Percentiles rank a stretch among this genome's conserved stretches.
phyloP scores from a whole-genome alignment of 2,113 vertebrate genomes.

The Crotalus viridis region DNA sequence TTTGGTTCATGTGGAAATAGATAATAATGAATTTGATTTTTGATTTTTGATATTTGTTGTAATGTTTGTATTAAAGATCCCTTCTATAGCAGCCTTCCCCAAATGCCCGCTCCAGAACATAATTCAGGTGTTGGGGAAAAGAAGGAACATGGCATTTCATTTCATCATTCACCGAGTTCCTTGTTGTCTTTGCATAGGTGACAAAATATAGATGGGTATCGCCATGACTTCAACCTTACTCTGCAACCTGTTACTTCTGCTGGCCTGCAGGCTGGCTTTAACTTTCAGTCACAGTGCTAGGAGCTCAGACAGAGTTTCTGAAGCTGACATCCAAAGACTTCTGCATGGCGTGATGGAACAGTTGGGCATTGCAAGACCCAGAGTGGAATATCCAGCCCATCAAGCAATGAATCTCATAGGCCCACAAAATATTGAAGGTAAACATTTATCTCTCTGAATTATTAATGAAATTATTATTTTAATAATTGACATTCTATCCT shows the following conservation, averaged over 20 bases:
- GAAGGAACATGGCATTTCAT: rapidly evolving
- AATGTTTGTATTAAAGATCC: not conserved
- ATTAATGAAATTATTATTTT: not conserved
- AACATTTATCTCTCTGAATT: constrained; percentile 13
- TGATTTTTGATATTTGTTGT: not conserved
- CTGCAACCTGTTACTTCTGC: constrained; percentile 66
- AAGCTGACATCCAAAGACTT: constrained; percentile 91
- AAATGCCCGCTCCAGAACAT: not conserved
- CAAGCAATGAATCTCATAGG: constrained; percentile 95
- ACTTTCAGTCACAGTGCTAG: constrained; percentile 77
- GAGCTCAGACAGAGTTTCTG: constrained; percentile 83
- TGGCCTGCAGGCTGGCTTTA: constrained; percentile 70
- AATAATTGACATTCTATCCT: not conserved
- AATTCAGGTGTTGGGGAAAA: not conserved
- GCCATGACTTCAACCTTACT: constrained; percentile 44
- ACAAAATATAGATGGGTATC: constrained; percentile 25
- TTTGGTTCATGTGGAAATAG: not conserved
- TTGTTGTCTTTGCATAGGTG: constrained; percentile 58
- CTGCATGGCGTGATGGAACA: constrained; percentile 97
- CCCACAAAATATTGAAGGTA: constrained; percentile 96
- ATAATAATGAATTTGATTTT: not conserved
- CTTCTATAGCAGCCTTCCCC: not conserved
- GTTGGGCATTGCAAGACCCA: constrained; percentile 89
- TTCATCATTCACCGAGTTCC: not conserved
- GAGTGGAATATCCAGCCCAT: constrained; percentile 94